Base-by-base conservation (phyloP, 2,888 invertebrate genomes). In the Scaptomyza caliginosa region DNA sequence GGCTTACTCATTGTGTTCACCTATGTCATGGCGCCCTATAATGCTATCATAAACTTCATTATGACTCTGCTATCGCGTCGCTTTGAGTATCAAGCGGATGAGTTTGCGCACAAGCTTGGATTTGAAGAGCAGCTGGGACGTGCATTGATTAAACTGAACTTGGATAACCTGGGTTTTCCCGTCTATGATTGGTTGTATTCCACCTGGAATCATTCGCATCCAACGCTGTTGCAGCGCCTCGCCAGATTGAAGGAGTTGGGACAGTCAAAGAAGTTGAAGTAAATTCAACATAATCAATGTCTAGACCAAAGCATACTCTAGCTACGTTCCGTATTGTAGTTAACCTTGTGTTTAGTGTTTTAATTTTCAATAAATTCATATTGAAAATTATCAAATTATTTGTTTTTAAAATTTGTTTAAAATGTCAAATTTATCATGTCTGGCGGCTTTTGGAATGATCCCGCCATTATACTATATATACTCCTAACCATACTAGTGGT, bases 11-110 rank as follows among this genome's bases (percentile, higher is more conserved):
- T 96, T 64, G 96, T 99, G 6, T 93, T 97, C 78, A 96, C 97
- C 90, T 97, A 96, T 91, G 95, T 99, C 54, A 95, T 99, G 90
- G 96, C 97, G 42, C 98, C 99, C 0, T 97, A 98, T 88, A 97
- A 98, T 92, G 96, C 97, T 66, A 89, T 98, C n/a, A 92, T 98
- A 56, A 94, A 94, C 24, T 98, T 96, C 91, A 92, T 95, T 72
- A 94, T 97, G 92, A 98, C 97, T 2, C 94, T 95, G 42, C 92
- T 98, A 28, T 96, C 96, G 28, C 94, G 99, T 42, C 93, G 94
- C 79, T 98, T 96, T 91, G 99, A 99, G 92, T 99, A 98, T 92
- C 95, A 97, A 92, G 99, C 99, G 8, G 99, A 99, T 91, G 93
- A 94, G 54, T 99, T 98, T 93, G 98, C 98, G 5, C 94, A 94